Conservation (phyloP, 2,113 vertebrate species). For the Poecile atricapillus region DNA sequence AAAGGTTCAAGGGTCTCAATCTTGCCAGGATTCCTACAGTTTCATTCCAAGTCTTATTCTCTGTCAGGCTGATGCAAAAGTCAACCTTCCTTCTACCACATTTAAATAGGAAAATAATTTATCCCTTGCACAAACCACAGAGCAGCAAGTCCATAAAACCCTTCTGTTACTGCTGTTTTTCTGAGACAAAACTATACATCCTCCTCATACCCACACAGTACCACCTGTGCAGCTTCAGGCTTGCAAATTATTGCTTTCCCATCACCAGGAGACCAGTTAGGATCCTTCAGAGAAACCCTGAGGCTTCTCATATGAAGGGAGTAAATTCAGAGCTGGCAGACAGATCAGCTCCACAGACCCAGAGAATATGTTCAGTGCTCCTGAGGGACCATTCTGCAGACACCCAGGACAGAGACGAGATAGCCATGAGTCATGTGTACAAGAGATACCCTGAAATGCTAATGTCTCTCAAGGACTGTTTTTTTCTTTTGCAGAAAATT, state of each 20-base stretch:
- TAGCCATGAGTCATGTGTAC: not conserved
- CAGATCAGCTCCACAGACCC: not conserved
- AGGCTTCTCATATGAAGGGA: not conserved
- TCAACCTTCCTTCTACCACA: not conserved
- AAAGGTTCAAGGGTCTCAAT: not conserved
- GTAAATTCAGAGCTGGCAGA: not conserved
- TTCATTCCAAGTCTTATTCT: not conserved
- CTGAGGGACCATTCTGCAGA: not conserved
- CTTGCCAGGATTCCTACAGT: not conserved
- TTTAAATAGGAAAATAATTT: not conserved
- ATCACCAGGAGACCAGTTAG: not conserved
- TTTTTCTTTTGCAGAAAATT: conserved; percentile 12
- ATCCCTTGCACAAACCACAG: not conserved
- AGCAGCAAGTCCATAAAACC: not conserved
- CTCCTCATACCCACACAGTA: not conserved
- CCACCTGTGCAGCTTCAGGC: not conserved
- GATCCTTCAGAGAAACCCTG: not conserved
- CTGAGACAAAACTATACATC: not conserved
- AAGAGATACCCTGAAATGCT: not conserved
- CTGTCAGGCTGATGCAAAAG: not conserved
- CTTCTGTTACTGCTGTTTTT: not conserved
- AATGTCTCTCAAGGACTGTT: not conserved
- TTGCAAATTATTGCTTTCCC: not conserved
- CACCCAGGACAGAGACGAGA: not conserved
- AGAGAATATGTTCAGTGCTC: not conserved